Evolutionary conservation across 2,113 vertebrate genomes (phyloP).

Genomic region (Prunella himalayana): DNA sequence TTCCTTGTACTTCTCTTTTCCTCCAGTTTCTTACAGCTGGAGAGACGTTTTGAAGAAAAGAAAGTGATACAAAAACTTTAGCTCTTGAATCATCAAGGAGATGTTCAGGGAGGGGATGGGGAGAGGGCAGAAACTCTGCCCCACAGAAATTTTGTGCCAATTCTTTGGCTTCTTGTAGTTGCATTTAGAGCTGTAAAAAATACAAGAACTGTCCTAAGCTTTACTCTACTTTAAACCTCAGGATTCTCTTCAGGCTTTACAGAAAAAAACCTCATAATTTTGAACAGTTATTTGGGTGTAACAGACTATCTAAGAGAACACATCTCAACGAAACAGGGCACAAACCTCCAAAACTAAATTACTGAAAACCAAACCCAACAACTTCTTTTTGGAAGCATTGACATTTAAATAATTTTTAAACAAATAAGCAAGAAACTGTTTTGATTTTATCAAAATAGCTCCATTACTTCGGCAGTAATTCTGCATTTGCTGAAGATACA

Average conservation of each 20-base stretch:
- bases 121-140: background rate
- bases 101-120: background rate
- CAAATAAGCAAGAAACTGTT: background rate
- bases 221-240: background rate
- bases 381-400: background rate
- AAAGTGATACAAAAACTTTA: background rate
- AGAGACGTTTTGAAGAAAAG: background rate
- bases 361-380: background rate
- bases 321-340: background rate
- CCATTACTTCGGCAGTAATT: background rate
- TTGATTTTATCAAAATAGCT: background rate
- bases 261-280: background rate
- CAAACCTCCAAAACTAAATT: background rate
- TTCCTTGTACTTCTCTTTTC: background rate
- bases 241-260: background rate
- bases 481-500: background rate
- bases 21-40: background rate
- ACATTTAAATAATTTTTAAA: background rate
- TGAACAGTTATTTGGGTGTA: background rate
- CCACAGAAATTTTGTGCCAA: background rate
- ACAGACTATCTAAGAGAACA: background rate
- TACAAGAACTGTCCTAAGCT: background rate
- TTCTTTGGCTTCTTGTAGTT: background rate
- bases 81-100: background rate
- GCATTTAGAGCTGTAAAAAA: background rate